These are phyloP conservation scores for Penaeus monodon DNA, from an alignment of 2,888 invertebrate species.

Conservation along the genomic window DNA sequence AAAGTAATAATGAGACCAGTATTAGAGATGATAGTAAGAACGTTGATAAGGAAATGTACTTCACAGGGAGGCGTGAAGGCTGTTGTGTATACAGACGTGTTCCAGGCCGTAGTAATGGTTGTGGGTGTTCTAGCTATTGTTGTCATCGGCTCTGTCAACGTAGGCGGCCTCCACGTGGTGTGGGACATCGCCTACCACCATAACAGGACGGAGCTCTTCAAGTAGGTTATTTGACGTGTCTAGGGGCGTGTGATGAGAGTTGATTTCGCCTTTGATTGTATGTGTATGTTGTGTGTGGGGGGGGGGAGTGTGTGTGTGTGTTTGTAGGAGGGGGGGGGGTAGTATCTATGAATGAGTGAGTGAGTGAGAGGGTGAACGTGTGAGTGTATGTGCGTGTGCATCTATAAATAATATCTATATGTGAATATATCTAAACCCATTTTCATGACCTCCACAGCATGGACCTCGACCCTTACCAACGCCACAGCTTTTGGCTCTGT, in stretches of 20 bases:
- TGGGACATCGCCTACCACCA: conserved; percentile 55
- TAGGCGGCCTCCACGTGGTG: conserved; percentile 49
- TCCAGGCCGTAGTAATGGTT: conserved; percentile 63
- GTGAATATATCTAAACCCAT: not conserved
- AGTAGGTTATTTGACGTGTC: conserved; percentile 31
- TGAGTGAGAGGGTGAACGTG: too few species aligned
- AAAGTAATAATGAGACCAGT: too few species aligned
- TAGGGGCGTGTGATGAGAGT: too few species aligned
- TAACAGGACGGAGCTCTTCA: conserved; percentile 63
- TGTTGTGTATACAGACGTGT: conserved; percentile 63
- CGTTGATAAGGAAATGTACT: too few species aligned
- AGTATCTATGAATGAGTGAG: too few species aligned
- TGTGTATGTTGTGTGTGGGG: not conserved
- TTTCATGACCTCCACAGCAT: conserved; percentile 24
- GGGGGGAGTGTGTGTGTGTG: not conserved
- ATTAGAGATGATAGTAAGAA: too few species aligned
- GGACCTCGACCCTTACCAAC: conserved; percentile 61
- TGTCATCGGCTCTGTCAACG: conserved; percentile 46
- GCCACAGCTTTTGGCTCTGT: conserved; percentile 64
- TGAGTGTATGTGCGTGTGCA: too few species aligned
- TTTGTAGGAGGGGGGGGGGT: too few species aligned
- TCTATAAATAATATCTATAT: too few species aligned
- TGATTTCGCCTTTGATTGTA: too few species aligned
- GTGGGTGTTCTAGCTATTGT: conserved; percentile 63
- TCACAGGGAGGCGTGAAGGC: conserved; percentile 64